Conservation (phyloP, 2,888 invertebrate species). For the Drosophila pseudotakahashii region DNA sequence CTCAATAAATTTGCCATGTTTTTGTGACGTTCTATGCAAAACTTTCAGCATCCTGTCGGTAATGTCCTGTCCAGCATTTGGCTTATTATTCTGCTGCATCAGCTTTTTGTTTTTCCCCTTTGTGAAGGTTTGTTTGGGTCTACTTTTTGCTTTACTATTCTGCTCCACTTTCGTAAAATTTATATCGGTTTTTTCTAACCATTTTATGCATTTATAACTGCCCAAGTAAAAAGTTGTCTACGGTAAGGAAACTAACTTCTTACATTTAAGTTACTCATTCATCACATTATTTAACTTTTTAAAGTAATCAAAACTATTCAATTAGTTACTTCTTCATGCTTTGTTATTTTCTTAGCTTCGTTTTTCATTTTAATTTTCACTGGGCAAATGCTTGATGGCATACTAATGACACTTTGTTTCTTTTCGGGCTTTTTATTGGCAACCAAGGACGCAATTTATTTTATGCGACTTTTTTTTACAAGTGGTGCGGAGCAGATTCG, state of each 20-base stretch:
- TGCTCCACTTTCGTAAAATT: slow-evolving; percentile 6
- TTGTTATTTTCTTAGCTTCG: background rate
- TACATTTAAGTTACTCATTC: background rate
- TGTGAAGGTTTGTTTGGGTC: slow-evolving; percentile 13
- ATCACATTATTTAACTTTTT: background rate
- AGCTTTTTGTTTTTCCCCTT: slow-evolving; percentile 44
- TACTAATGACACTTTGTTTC: slow-evolving; percentile 49
- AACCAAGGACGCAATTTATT: slow-evolving; percentile 15
- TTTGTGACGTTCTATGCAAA: slow-evolving; percentile 30
- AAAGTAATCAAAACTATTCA: background rate
- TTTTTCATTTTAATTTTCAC: background rate
- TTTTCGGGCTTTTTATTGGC: slow-evolving; percentile 11
- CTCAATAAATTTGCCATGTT: slow-evolving; percentile 28
- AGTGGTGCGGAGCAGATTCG: slow-evolving; percentile 1
- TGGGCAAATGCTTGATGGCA: slow-evolving; percentile 15
- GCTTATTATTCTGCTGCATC: slow-evolving; percentile 48
- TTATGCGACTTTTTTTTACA: slow-evolving; percentile 8
- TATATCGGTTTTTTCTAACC: slow-evolving; percentile 7
- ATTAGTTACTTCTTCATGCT: slow-evolving; percentile 1
- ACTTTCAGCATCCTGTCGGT: slow-evolving; percentile 44
- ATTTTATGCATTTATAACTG: slow-evolving; percentile 21
- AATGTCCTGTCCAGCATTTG: slow-evolving; percentile 29
- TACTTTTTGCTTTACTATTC: slow-evolving; percentile 1
- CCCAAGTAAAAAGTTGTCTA: background rate
- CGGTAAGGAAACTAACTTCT: background rate